Percentiles rank a stretch among this genome's conserved stretches.
phyloP scores from a whole-genome alignment of 1,140 invertebrate genomes.

The Panagrolaimus sp. region DNA sequence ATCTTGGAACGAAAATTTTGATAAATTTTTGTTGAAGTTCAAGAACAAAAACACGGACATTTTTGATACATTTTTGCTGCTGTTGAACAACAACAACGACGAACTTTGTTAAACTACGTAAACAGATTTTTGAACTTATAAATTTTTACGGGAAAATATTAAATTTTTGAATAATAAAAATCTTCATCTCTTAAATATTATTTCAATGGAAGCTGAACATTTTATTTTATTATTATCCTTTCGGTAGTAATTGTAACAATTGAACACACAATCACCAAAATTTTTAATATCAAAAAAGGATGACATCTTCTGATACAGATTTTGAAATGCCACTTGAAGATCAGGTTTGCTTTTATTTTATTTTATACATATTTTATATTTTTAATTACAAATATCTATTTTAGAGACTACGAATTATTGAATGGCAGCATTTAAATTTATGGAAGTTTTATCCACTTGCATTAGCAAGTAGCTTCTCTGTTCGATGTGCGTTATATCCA shows the following conservation, averaged over 20 bases:
- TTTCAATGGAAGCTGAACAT: not conserved
- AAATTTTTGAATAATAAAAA: not conserved
- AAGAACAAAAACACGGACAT: no score
- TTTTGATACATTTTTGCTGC: no score
- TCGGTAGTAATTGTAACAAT: no score
- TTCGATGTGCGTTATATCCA: conserved; percentile 85
- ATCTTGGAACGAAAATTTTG: no score
- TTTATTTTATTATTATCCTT: not conserved
- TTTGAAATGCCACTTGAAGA: conserved; percentile 22
- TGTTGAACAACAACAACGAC: no score
- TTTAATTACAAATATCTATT: not conserved
- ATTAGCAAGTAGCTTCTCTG: conserved; percentile 76
- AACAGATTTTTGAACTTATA: no score
- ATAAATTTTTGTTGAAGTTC: no score
- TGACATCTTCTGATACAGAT: conserved; percentile 32
- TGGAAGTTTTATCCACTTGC: conserved; percentile 79
- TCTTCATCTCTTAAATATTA: no score
- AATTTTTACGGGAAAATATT: not conserved
- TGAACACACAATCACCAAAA: no score
- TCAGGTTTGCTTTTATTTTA: conserved; percentile 9
- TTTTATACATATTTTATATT: no score
- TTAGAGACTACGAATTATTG: conserved; percentile 66
- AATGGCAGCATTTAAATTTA: conserved; percentile 98
- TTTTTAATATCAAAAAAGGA: conserved; percentile 13
- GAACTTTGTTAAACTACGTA: no score